Base-by-base conservation (phyloP, 2,113 vertebrate genomes). In the Brienomyrus brachyistius region DNA sequence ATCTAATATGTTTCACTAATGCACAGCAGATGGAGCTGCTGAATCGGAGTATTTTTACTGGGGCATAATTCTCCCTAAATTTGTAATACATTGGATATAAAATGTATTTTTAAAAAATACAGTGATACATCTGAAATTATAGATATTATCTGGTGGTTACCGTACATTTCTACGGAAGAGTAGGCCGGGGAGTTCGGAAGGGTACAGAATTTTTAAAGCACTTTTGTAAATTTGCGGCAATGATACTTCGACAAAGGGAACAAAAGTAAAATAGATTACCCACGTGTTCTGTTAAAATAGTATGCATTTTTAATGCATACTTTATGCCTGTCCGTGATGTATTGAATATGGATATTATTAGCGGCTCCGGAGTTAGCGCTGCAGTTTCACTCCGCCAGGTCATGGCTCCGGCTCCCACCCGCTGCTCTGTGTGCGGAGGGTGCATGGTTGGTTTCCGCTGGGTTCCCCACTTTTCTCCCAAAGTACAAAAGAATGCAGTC, bases 21-120 rank as follows among this genome's bases (percentile, higher is more conserved):
- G 40, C 35, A 59, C 89, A 84, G 89, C 51, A 89, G 80, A 62
- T 89, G 77, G 80, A 89, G 89, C 89, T 89, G 19, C 80, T 56
- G 51, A 77, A 77, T 86, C 43, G 17, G 7, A 56, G 70, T 31
- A 86, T 8, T 51, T 48, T 27, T n/a, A 48, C 10, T 15, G 0
- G 48, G 17, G 21, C 23, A 48, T 85, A 11, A 11, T 85, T 85
- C 74, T 80, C 74, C 15, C 4, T 19, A 40, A 80, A 80, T 17
- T 40, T 43, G 35, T 80, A 7, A 56, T 56, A 19, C 19, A 43
- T 80, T 43, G 5, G 35, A 43, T 80, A 80, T 40, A 35, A 19
- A 5, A 80, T 43, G 43, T 40, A 80, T 19, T 40, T 40, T 2
- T 2, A 1, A 43, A 43, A 43, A 43, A 35, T 31, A 74, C 9